Conservation (phyloP, 2,113 vertebrate species). For the Hiodon alosoides region DNA sequence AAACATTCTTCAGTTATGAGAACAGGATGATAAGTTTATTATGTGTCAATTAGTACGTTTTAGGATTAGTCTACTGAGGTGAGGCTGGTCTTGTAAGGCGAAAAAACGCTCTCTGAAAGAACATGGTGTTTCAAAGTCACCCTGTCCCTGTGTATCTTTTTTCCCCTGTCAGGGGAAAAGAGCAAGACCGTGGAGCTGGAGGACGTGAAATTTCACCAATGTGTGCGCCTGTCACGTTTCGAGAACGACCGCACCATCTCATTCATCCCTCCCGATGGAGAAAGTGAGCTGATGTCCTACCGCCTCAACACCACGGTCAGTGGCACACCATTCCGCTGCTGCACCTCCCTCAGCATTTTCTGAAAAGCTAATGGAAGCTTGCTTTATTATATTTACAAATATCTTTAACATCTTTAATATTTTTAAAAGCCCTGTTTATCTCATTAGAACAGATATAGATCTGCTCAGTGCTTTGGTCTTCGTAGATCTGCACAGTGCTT, state of each 20-base stretch:
- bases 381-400: not conserved
- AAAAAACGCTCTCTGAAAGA: too few relatives aligned
- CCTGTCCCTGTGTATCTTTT: not conserved
- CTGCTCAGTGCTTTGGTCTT: too few relatives aligned
- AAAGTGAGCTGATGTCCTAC: slow-evolving; percentile 75
- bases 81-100: too few relatives aligned
- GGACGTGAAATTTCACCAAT: slow-evolving; percentile 77
- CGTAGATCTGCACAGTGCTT: too few relatives aligned
- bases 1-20: too few relatives aligned
- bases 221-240: slow-evolving; percentile 73
- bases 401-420: too few relatives aligned
- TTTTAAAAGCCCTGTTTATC: too few relatives aligned
- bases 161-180: slow-evolving; percentile 59
- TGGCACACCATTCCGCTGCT: not conserved
- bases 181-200: slow-evolving; percentile 71
- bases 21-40: not conserved
- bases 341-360: not conserved
- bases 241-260: slow-evolving; percentile 76
- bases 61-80: too few relatives aligned
- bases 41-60: not conserved
- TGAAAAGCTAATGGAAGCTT: not conserved
- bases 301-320: slow-evolving; percentile 71
- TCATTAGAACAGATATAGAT: too few relatives aligned
- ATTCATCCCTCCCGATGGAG: slow-evolving; percentile 73
- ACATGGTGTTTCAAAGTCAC: too few relatives aligned